Conservation (phyloP, 2,113 vertebrate species). For the Mastomys natalensis region DNA sequence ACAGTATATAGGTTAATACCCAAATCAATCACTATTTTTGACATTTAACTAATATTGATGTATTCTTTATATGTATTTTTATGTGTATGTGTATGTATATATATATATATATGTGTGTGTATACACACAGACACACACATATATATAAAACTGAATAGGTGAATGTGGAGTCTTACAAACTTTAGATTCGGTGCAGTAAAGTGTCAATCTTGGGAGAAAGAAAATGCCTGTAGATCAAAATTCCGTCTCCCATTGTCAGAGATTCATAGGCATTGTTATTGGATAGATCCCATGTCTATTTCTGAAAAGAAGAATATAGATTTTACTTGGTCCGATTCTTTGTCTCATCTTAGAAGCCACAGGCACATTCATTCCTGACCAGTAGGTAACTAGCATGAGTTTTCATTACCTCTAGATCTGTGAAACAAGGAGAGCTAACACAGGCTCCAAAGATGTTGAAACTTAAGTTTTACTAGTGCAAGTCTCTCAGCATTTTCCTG, state of each 20-base stretch:
- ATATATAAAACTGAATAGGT: not conserved
- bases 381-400: not conserved
- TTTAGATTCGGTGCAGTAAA: not conserved
- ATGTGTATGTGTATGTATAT: not conserved
- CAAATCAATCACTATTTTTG: not conserved
- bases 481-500: not conserved
- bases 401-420: not conserved
- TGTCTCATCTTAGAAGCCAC: not conserved
- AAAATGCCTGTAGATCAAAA: not conserved
- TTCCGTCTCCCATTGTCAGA: not conserved
- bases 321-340: not conserved
- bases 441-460: not conserved
- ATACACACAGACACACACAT: too few species aligned
- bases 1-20: not conserved
- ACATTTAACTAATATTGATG: not conserved
- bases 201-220: not conserved
- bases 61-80: not conserved
- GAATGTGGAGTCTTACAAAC: slow-evolving; percentile 6
- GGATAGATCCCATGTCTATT: not conserved
- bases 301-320: not conserved
- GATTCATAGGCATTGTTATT: not conserved
- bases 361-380: slow-evolving; percentile 13
- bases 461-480: not conserved
- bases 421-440: not conserved
- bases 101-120: too few species aligned